Percentiles rank a stretch among this genome's conserved stretches.
Conservation (phyloP, 2,888 invertebrate genomes). For the Cenopis cana region DNA sequence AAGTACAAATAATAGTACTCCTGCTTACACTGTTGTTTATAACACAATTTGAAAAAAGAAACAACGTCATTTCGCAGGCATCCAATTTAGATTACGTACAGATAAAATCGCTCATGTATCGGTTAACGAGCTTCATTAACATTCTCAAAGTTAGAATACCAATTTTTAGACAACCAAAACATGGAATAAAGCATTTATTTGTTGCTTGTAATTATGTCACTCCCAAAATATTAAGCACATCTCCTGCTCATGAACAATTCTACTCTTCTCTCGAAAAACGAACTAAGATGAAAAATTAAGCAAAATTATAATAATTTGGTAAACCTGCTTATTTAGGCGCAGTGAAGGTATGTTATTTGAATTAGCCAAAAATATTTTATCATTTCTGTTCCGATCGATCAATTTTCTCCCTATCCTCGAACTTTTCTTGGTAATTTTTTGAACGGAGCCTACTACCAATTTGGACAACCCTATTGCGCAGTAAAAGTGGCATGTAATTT, state of each 20-base stretch:
- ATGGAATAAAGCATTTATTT: background rate
- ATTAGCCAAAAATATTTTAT: too few relatives aligned
- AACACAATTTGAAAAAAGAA: background rate
- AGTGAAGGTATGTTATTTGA: background rate
- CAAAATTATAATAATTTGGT: background rate
- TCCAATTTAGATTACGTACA: constrained; percentile 16
- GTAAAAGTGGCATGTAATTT: constrained; percentile 58
- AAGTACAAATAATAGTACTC: too few relatives aligned
- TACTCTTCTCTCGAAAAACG: background rate
- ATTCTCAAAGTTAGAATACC: constrained; percentile 6
- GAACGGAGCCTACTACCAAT: background rate
- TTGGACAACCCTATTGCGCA: constrained; percentile 31
- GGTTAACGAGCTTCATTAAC: constrained; percentile 24
- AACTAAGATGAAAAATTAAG: background rate
- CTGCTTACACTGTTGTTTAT: background rate
- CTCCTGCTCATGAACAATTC: background rate
- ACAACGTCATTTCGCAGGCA: background rate
- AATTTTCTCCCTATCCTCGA: too few relatives aligned
- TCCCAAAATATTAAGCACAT: background rate
- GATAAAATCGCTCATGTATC: constrained; percentile 11
- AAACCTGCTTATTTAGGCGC: background rate
- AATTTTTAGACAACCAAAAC: background rate
- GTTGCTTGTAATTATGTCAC: background rate
- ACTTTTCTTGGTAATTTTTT: too few relatives aligned
- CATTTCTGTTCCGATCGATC: too few relatives aligned